Percentiles rank a stretch among this genome's conserved stretches.
Conservation (phyloP, 2,113 vertebrate genomes). For the Kryptolebias marmoratus region DNA sequence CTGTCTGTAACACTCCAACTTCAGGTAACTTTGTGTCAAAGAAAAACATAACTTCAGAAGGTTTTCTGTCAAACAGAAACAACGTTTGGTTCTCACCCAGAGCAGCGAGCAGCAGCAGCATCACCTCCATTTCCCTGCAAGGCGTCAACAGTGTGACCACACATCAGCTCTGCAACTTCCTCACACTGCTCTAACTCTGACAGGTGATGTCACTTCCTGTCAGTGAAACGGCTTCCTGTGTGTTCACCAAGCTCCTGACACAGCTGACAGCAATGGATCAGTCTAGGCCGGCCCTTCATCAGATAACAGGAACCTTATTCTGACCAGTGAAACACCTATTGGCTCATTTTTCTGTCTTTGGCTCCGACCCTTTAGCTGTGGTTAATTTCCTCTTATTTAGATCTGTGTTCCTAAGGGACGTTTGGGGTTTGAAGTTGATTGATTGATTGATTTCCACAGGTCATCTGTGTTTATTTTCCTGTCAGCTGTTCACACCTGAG, state of each 20-base stretch:
- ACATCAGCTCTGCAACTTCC: slow-evolving; percentile 13
- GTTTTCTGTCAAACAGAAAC: neutral
- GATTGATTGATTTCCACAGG: no score
- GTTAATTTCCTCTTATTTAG: no score
- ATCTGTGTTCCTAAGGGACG: no score
- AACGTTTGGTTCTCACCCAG: slow-evolving; percentile 32
- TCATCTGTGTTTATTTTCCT: no score
- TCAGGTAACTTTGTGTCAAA: neutral
- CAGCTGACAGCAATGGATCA: slow-evolving; percentile 1
- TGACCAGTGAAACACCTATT: no score
- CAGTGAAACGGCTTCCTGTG: neutral
- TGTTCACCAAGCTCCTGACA: neutral
- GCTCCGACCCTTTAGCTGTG: no score
- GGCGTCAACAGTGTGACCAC: slow-evolving; percentile 14
- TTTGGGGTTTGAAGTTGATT: no score
- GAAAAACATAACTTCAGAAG: neutral
- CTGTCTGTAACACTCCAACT: neutral
- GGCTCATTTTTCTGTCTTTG: no score
- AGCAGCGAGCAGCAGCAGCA: slow-evolving; percentile 10
- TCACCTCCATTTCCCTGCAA: slow-evolving; percentile 18
- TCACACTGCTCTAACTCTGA: neutral
- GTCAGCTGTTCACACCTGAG: no score
- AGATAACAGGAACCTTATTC: neutral
- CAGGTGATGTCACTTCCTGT: slow-evolving; percentile 13
- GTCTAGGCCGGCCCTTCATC: neutral